Conservation (phyloP, 2,888 invertebrate genomes). For the Rotaria macrura region DNA sequence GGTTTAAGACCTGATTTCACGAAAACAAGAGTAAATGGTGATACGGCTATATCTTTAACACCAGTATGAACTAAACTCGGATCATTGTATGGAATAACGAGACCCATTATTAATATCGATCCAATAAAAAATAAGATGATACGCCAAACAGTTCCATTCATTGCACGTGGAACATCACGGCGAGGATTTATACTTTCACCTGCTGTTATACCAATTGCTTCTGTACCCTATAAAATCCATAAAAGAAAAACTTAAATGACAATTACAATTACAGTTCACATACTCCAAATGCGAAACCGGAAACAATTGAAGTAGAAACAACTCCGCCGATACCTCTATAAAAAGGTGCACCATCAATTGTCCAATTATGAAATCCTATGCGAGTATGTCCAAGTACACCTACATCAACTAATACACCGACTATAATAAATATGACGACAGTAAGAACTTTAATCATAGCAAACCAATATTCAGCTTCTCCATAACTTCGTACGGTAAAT, state of each 20-base stretch:
- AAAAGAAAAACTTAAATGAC: background rate
- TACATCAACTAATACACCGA: background rate
- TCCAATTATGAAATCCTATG: background rate
- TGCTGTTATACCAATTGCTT: background rate
- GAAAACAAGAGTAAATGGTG: background rate
- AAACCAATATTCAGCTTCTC: conserved; percentile 17
- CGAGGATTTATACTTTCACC: background rate
- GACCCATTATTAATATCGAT: background rate
- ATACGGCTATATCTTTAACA: background rate
- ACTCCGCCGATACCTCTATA: background rate
- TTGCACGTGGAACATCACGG: background rate
- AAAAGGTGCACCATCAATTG: background rate
- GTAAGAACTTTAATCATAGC: background rate
- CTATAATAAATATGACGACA: background rate
- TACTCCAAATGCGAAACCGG: conserved; percentile 1
- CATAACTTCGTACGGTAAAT: background rate
- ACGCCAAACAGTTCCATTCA: background rate
- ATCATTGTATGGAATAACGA: background rate
- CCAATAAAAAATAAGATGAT: background rate
- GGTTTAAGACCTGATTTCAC: background rate
- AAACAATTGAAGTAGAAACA: background rate
- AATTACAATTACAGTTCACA: background rate
- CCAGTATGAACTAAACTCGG: background rate
- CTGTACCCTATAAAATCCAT: background rate
- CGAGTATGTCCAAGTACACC: background rate